Evolutionary conservation across 2,797 vertebrate species (phyloP).

Genomic region (Botia almorhae): DNA sequence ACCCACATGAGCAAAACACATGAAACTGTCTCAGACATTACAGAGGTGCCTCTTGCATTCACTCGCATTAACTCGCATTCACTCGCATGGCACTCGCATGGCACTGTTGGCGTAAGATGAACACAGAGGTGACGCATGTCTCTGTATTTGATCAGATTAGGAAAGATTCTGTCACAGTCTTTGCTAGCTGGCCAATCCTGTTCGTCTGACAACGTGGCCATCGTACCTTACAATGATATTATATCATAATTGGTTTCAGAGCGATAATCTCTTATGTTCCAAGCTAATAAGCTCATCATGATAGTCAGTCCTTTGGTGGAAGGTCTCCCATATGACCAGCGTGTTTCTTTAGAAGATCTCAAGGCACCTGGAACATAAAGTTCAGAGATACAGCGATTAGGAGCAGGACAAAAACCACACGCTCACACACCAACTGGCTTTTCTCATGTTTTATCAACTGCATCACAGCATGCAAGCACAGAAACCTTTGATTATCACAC

Average conservation of each 20-base stretch:
- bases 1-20: constrained; percentile 32
- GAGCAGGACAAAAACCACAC: constrained; percentile 44
- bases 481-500: constrained; percentile 20
- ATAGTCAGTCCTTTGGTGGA: constrained; percentile 65
- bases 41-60: neutral
- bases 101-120: constrained; percentile 66
- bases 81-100: constrained; percentile 65
- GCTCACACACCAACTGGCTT: constrained; percentile 47
- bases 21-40: constrained; percentile 36
- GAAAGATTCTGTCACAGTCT: constrained; percentile 40
- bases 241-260: constrained; percentile 51
- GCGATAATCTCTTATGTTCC: constrained; percentile 46
- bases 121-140: constrained; percentile 12
- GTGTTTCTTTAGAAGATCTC: constrained; percentile 79
- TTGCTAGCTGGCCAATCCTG: constrained; percentile 21
- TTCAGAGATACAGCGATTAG: constrained; percentile 54
- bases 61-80: constrained; percentile 3
- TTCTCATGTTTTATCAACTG: constrained; percentile 39
- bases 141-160: constrained; percentile 45
- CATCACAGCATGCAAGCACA: constrained; percentile 25
- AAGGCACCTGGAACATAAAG: constrained; percentile 78
- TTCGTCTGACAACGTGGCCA: constrained; percentile 29
- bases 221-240: constrained; percentile 45
- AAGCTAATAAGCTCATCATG: constrained; percentile 61
- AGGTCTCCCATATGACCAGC: constrained; percentile 74